Evolutionary conservation across 1,140 invertebrate genomes (phyloP).

Genomic region (Neodiprion virginianus): DNA sequence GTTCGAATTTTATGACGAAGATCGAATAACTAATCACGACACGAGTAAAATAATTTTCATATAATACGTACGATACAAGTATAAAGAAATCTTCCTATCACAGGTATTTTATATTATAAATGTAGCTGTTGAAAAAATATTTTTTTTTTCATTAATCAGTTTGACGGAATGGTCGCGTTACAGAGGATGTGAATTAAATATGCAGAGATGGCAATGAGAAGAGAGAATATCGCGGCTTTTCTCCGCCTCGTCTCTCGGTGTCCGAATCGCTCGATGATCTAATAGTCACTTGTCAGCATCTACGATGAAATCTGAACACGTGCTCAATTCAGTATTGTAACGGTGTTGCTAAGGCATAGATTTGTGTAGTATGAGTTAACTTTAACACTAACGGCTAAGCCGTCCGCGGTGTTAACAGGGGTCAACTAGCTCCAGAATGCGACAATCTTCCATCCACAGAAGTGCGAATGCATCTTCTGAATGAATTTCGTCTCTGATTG

Average conservation of each 20-base stretch:
- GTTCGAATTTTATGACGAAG: too few relatives aligned
- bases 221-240: neutral
- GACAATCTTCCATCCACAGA: constrained; percentile 54
- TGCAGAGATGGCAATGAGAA: neutral
- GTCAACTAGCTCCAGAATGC: constrained; percentile 62
- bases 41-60: too few relatives aligned
- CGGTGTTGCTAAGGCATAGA: constrained; percentile 49
- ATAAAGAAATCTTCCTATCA: too few relatives aligned
- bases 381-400: constrained; percentile 61
- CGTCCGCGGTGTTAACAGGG: constrained; percentile 59
- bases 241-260: neutral
- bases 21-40: too few relatives aligned
- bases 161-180: neutral
- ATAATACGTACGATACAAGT: too few relatives aligned
- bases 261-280: constrained; percentile 6
- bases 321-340: constrained; percentile 52
- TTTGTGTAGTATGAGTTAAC: constrained; percentile 57
- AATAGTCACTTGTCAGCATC: constrained; percentile 7
- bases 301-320: constrained; percentile 61
- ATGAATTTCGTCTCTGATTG: constrained; percentile 23
- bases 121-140: neutral
- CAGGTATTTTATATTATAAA: too few relatives aligned
- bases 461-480: constrained; percentile 30
- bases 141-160: neutral
- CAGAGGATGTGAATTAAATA: constrained; percentile 7